Percentiles rank a stretch among this genome's conserved stretches.
Evolutionary conservation across 2,113 vertebrate genomes (phyloP).

Genomic region (Ploceus nigricollis): DNA sequence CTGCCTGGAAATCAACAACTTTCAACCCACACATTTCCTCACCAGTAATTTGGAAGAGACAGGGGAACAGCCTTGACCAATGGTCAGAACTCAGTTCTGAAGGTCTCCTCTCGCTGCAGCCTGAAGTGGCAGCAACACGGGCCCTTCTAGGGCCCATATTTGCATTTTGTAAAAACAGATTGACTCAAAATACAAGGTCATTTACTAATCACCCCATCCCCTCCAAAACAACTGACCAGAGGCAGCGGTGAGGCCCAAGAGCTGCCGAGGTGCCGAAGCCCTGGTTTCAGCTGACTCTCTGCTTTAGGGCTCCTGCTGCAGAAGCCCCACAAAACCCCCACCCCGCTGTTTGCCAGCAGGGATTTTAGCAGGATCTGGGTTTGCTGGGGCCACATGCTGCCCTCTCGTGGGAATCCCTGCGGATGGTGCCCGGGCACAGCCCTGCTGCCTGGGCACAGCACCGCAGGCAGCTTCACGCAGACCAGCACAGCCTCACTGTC

Average conservation of each 20-base stretch:
- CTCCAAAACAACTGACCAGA: not conserved
- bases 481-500: not conserved
- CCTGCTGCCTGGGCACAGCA: not conserved
- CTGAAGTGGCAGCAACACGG: not conserved
- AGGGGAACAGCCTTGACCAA: not conserved
- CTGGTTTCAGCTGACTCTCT: accelerated
- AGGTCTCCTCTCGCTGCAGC: not conserved
- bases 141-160: not conserved
- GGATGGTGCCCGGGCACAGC: not conserved
- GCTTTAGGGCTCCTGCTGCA: not conserved
- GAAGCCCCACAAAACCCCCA: accelerated
- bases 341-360: accelerated
- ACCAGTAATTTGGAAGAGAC: not conserved
- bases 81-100: not conserved
- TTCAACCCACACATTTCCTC: not conserved
- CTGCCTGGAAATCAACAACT: not conserved
- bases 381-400: not conserved
- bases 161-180: not conserved
- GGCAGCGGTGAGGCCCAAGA: not conserved
- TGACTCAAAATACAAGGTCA: not conserved
- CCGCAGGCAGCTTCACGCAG: accelerated
- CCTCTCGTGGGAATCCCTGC: not conserved
- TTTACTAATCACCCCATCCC: not conserved
- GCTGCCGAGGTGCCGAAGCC: accelerated
- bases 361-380: not conserved